phyloP scores from a whole-genome alignment of 2,888 invertebrate species.

The Uropetala carovei region DNA sequence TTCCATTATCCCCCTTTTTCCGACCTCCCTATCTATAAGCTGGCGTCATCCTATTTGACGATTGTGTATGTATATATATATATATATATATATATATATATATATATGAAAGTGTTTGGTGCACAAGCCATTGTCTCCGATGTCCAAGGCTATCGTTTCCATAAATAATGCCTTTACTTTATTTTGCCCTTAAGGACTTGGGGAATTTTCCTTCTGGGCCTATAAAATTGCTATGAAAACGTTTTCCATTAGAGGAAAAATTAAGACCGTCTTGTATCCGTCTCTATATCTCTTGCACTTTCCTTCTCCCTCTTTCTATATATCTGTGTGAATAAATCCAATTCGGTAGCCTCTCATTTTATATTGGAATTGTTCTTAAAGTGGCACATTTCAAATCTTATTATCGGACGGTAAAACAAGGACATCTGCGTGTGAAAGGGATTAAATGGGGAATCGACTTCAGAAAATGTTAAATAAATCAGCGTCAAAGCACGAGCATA shows the following conservation, averaged over 20 bases:
- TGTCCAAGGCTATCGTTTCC: slow-evolving; percentile 22
- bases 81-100: too few relatives aligned
- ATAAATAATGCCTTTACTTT: background rate
- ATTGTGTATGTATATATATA: too few relatives aligned
- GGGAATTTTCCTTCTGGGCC: too few relatives aligned
- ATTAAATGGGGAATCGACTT: too few relatives aligned
- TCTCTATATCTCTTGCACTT: background rate
- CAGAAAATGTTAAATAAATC: too few relatives aligned
- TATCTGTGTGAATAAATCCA: background rate
- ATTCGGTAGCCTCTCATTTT: background rate
- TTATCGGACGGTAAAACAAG: too few relatives aligned
- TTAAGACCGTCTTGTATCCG: background rate
- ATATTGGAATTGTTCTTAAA: too few relatives aligned
- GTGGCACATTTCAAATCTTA: too few relatives aligned
- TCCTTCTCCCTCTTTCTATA: background rate
- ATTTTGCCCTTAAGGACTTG: too few relatives aligned
- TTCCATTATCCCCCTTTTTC: background rate
- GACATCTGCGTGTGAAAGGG: too few relatives aligned
- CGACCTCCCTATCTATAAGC: background rate
- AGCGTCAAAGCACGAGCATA: too few relatives aligned
- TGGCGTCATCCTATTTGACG: slow-evolving; percentile 1
- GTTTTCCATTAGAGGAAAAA: background rate
- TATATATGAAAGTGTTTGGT: background rate
- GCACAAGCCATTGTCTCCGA: slow-evolving; percentile 7
- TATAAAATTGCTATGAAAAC: too few relatives aligned